phyloP scores from a whole-genome alignment of 2,888 invertebrate species.

The Himalopsyche anomala region DNA sequence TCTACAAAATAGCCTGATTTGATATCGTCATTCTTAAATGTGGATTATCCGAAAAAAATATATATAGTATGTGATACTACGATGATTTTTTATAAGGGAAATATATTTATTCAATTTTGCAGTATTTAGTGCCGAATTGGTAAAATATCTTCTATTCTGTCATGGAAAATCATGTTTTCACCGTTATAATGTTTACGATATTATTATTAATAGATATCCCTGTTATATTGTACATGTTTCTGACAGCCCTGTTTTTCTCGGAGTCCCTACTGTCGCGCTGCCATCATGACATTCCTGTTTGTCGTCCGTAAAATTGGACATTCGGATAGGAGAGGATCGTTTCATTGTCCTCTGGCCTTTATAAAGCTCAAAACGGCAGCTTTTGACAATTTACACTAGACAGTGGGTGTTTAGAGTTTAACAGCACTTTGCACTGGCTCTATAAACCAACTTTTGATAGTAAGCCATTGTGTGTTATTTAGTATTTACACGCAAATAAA shows the following conservation, averaged over 20 bases:
- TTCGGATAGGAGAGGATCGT: constrained; percentile 45
- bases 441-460: constrained; percentile 37
- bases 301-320: constrained; percentile 63
- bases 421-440: constrained; percentile 11
- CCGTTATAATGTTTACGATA: no score
- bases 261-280: constrained; percentile 1
- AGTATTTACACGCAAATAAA: constrained; percentile 1
- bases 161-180: no score
- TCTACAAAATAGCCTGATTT: no score
- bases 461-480: background rate
- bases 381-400: constrained; percentile 40
- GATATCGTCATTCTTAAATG: no score
- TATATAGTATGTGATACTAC: no score
- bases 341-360: constrained; percentile 38
- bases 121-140: no score
- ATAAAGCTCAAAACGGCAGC: constrained; percentile 13
- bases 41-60: no score
- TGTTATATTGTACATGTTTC: no score
- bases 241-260: constrained; percentile 19
- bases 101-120: no score
- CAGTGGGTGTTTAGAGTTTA: constrained; percentile 16
- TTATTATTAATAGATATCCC: no score
- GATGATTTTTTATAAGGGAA: no score
- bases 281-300: constrained; percentile 57
- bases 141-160: no score